A percentile compares a stretch with the other conserved stretches of the same genome.
These are phyloP conservation scores for Poecilia latipinna DNA, from an alignment of 2,113 vertebrate genomes.

Conservation along the genomic window DNA sequence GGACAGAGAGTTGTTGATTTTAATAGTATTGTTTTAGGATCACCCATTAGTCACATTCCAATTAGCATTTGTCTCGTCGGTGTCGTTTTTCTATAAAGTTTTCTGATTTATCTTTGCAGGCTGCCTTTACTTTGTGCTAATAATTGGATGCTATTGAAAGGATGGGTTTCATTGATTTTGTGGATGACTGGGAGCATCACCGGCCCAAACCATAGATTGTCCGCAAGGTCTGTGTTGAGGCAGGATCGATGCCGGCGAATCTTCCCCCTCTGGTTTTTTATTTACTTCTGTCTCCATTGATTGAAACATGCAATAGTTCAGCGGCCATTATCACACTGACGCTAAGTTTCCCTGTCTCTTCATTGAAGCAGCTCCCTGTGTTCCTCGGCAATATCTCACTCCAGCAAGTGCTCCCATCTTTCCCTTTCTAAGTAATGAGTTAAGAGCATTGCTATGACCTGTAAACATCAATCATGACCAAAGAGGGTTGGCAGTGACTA, in stretches of 20 bases:
- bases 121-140: slow-evolving; percentile 89
- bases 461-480: slow-evolving; percentile 78
- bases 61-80: slow-evolving; percentile 84
- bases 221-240: slow-evolving; percentile 87
- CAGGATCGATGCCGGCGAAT: slow-evolving; percentile 91
- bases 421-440: slow-evolving; percentile 82
- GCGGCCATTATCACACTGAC: slow-evolving; percentile 86
- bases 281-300: slow-evolving; percentile 87
- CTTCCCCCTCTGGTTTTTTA: slow-evolving; percentile 84
- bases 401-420: slow-evolving; percentile 75
- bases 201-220: slow-evolving; percentile 89
- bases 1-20: slow-evolving; percentile 26
- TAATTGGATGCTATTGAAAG: slow-evolving; percentile 99
- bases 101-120: slow-evolving; percentile 91
- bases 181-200: slow-evolving; percentile 91
- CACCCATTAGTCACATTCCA: slow-evolving; percentile 76
- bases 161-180: slow-evolving; percentile 98
- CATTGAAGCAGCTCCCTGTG: slow-evolving; percentile 65
- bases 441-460: slow-evolving; percentile 82
- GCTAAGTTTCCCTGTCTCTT: slow-evolving; percentile 84
- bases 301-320: slow-evolving; percentile 87
- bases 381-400: slow-evolving; percentile 76
- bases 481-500: slow-evolving; percentile 73
- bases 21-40: slow-evolving; percentile 54
- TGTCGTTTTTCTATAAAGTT: slow-evolving; percentile 87